phyloP scores from a whole-genome alignment of 2,113 vertebrate species.

The Passer montanus region DNA sequence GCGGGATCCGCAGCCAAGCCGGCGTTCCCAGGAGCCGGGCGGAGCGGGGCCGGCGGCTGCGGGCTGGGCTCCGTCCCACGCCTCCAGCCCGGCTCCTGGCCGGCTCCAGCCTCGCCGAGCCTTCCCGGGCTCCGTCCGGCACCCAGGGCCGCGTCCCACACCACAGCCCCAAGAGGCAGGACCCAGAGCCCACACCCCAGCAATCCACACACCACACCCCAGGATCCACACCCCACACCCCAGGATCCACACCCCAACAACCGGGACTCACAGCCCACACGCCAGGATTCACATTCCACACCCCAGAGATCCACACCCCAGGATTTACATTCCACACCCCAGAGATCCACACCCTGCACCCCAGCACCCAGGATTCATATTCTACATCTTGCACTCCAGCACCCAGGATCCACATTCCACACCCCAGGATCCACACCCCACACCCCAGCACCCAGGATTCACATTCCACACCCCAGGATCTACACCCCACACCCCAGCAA shows the following conservation, averaged over 20 bases:
- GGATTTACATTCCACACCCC: not conserved
- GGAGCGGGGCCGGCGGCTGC: not conserved
- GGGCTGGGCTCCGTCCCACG: not conserved
- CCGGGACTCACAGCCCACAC: too few relatives aligned
- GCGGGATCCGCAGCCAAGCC: not conserved
- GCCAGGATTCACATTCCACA: not conserved
- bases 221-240: not conserved
- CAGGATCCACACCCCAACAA: not conserved
- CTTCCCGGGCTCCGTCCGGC: accelerated
- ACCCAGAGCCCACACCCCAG: not conserved
- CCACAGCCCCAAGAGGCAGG: not conserved
- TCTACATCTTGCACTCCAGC: too few relatives aligned
- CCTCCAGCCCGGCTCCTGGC: not conserved
- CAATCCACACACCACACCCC: not conserved
- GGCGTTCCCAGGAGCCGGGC: not conserved
- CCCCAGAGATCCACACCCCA: not conserved
- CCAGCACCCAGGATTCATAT: too few relatives aligned
- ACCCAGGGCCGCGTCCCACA: not conserved
- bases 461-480: not conserved
- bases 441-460: not conserved
- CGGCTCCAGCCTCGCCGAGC: accelerated
- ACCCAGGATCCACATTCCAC: not conserved
- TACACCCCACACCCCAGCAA: not conserved
- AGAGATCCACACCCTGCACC: not conserved
- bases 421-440: not conserved